phyloP scores from a whole-genome alignment of 2,113 vertebrate species.

The Phycodurus eques region DNA sequence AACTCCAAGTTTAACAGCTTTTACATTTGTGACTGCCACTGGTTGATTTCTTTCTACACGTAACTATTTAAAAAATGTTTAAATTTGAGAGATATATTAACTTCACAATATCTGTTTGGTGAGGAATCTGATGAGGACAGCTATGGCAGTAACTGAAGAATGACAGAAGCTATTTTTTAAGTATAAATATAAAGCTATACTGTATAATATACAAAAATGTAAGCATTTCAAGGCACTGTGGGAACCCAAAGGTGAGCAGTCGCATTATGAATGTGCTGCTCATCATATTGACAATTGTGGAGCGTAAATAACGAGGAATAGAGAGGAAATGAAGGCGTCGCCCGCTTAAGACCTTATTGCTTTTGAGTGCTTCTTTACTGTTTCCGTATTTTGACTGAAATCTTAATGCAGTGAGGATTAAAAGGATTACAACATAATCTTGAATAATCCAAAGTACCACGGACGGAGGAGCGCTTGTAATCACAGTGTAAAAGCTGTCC shows the following conservation, averaged over 20 bases:
- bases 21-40: background rate
- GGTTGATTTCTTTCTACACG: too few species aligned
- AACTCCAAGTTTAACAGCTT: background rate
- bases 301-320: conserved; percentile 51
- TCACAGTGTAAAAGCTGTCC: conserved; percentile 86
- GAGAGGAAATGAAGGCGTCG: conserved; percentile 73
- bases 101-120: background rate
- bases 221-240: background rate
- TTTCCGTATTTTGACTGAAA: conserved; percentile 96
- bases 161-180: background rate
- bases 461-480: conserved; percentile 92
- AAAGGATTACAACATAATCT: conserved; percentile 99
- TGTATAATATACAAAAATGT: background rate
- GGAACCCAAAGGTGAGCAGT: background rate
- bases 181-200: background rate
- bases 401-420: conserved; percentile 97
- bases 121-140: background rate
- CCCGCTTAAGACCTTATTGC: conserved; percentile 86
- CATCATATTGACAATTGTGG: conserved; percentile 48
- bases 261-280: conserved; percentile 37
- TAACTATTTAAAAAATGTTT: background rate
- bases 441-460: conserved; percentile 98
- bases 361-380: conserved; percentile 88
- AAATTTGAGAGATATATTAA: background rate
- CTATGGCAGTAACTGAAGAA: background rate